These are phyloP conservation scores for Sminthopsis crassicaudata DNA, from an alignment of 2,113 vertebrate genomes.

Conservation along the genomic window DNA sequence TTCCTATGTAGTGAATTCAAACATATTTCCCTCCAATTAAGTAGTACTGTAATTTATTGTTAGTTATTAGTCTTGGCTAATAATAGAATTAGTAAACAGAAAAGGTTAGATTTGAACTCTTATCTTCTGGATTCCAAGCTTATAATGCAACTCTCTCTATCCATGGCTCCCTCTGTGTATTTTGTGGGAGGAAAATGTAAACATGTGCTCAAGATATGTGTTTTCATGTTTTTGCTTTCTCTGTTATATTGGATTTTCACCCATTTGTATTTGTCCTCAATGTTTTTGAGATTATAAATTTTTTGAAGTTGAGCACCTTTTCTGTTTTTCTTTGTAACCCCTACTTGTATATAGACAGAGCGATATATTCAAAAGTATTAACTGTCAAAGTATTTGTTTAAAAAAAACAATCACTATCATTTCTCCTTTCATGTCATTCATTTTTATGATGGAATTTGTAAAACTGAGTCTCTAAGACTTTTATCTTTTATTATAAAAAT, in stretches of 20 bases:
- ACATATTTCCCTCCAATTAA: not conserved
- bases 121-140: not conserved
- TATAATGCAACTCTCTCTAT: not conserved
- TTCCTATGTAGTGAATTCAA: not conserved
- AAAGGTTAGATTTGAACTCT: not conserved
- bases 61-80: slow-evolving; percentile 21
- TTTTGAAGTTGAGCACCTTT: slow-evolving; percentile 3
- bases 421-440: slow-evolving; percentile 34
- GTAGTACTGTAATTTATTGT: not conserved
- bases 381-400: not conserved
- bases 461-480: not conserved
- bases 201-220: not conserved
- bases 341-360: slow-evolving; percentile 14
- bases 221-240: slow-evolving; percentile 37
- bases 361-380: not conserved
- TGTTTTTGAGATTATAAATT: slow-evolving; percentile 27
- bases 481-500: slow-evolving; percentile 45
- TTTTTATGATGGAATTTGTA: not conserved
- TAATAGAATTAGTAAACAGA: not conserved
- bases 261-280: slow-evolving; percentile 16
- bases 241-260: slow-evolving; percentile 26
- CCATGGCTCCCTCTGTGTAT: not conserved
- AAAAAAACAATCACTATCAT: not conserved
- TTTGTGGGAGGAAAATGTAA: not conserved
- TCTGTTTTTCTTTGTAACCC: slow-evolving; percentile 38